Conservation (phyloP, 2,113 vertebrate genomes). For the Ammodytes dubius region DNA sequence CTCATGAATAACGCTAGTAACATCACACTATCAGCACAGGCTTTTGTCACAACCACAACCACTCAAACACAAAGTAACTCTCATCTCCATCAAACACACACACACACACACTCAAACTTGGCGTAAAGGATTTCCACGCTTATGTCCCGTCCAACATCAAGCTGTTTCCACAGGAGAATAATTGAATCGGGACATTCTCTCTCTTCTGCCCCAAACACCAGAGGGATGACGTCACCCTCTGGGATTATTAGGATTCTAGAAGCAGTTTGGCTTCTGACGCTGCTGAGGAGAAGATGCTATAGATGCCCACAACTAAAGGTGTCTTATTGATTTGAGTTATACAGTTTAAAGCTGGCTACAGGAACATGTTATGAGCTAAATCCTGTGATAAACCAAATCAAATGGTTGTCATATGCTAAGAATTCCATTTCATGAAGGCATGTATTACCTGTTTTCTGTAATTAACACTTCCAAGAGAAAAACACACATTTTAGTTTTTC, state of each 20-base stretch:
- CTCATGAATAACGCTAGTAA: too few species aligned
- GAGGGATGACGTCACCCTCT: conserved; percentile 44
- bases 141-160: conserved; percentile 12
- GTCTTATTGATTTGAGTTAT: not conserved
- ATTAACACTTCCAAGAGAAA: not conserved
- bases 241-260: conserved; percentile 33
- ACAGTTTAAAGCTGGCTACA: not conserved
- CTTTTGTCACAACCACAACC: too few species aligned
- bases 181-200: conserved; percentile 40
- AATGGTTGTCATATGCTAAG: not conserved
- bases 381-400: not conserved
- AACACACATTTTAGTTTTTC: not conserved
- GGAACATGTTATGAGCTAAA: not conserved
- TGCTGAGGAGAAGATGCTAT: not conserved
- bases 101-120: conserved; percentile 11
- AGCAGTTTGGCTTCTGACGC: conserved; percentile 2
- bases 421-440: not conserved
- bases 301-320: not conserved
- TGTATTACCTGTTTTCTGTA: not conserved
- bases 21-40: too few species aligned
- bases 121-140: conserved; percentile 44
- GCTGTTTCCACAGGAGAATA: conserved; percentile 28
- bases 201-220: conserved; percentile 31
- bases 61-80: too few species aligned
- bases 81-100: too few species aligned